A percentile compares a stretch with the other conserved stretches of the same genome.
phyloP scores from a whole-genome alignment of 2,113 vertebrate species.

The Casuarius casuarius region DNA sequence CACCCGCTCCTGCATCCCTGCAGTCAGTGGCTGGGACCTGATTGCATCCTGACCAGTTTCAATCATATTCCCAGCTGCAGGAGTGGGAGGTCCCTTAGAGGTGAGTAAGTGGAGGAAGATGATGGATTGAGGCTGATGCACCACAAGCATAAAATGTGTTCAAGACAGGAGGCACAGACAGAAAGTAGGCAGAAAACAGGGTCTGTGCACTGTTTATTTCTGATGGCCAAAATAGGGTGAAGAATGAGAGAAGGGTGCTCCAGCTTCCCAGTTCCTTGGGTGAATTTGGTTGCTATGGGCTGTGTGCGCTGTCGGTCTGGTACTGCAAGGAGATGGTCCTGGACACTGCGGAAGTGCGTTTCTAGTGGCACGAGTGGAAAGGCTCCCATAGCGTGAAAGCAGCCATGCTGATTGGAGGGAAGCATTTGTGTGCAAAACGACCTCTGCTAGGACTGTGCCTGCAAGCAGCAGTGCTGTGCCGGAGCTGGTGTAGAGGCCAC shows the following conservation, averaged over 20 bases:
- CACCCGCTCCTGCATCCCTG: background rate
- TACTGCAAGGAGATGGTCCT: background rate
- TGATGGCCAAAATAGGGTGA: background rate
- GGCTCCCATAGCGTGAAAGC: fast-evolving
- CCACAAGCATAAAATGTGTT: background rate
- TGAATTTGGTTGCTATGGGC: background rate
- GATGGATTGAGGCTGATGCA: background rate
- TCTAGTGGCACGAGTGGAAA: background rate
- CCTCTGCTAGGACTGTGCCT: no score
- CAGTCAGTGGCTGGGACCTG: background rate
- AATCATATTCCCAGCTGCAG: background rate
- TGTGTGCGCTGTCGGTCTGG: background rate
- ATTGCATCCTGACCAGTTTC: background rate
- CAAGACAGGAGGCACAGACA: background rate
- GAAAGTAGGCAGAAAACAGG: background rate
- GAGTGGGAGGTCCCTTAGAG: fast-evolving
- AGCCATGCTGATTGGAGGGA: background rate
- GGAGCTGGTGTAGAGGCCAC: background rate
- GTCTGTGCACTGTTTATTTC: background rate
- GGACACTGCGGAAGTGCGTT: background rate
- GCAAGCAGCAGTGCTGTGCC: background rate
- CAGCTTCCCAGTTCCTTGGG: background rate
- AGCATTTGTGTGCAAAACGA: background rate
- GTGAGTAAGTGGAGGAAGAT: background rate
- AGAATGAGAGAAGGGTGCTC: background rate